These are phyloP conservation scores for Erebia palarica DNA, from an alignment of 2,888 invertebrate genomes.

Conservation along the genomic window DNA sequence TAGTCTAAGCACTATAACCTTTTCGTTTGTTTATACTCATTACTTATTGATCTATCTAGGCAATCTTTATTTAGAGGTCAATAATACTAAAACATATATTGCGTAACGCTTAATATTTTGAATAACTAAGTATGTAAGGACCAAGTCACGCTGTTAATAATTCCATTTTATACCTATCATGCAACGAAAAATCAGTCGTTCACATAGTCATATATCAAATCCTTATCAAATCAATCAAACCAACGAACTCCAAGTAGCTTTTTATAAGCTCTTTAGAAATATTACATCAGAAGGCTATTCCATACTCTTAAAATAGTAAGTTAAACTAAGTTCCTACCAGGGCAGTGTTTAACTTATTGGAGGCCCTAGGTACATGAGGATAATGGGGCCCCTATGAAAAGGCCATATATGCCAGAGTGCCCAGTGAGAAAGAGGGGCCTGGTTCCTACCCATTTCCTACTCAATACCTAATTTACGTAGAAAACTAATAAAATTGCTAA, in stretches of 20 bases:
- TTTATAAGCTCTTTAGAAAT: not conserved
- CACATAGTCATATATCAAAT: slow-evolving; percentile 4
- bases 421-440: too few species aligned
- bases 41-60: not conserved
- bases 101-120: not conserved
- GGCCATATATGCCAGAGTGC: too few species aligned
- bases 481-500: not conserved
- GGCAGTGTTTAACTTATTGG: too few species aligned
- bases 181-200: not conserved
- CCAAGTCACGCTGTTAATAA: not conserved
- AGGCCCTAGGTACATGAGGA: too few species aligned
- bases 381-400: too few species aligned
- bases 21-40: slow-evolving; percentile 1
- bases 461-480: not conserved
- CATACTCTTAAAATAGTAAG: too few species aligned
- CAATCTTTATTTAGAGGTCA: slow-evolving; percentile 11
- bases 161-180: not conserved
- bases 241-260: not conserved
- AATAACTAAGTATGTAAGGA: not conserved
- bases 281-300: not conserved
- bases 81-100: not conserved
- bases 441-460: too few species aligned
- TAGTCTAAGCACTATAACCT: not conserved
- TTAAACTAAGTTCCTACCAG: not conserved
- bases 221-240: slow-evolving; percentile 5